Evolutionary conservation across 1,140 invertebrate genomes (phyloP), one percentile per base, ranked within the genome.

Genomic region (Drosophila truncata): DNA sequence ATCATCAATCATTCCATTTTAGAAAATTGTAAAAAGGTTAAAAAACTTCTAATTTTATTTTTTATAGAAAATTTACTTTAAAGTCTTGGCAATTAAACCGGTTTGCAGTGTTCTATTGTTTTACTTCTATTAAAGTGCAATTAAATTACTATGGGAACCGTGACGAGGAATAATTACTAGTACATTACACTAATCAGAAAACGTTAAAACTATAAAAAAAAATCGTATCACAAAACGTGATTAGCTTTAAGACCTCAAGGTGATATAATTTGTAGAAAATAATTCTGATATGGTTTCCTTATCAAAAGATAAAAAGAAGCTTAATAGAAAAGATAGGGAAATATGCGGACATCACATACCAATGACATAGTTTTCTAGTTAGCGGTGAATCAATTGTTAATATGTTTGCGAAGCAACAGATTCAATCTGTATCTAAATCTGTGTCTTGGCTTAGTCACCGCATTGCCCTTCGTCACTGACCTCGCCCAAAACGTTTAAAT

Each of bases 381-480:
- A n/a, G 16, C 10, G 11, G 11, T 76, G 72, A 76, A 76, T 76
- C 61, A 77, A 61, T 20, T 47, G 23, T 49, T 60, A 49, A 41
- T 37, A 42, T 71, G 62, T 63, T 63, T 50, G 41, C 46, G 23
- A 47, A 62, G 33, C 57, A 31, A 57, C 54, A 57, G 16, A 25
- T 57, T 35, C 16, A 46, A 49, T 41, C 46, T 29, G n/a, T 63
- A 35, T 54, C 55, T 42, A 55, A 50, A 9, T 60, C 42, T 41
- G 20, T 27, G 44, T 2, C 46, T 27, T 20, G 37, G 11, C 16
- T 73, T 70, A 74, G 13, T 72, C 69, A 72, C 20, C 14, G 35
- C 50, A 16, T 16, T 67, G 58, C 60, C 65, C 59, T 49, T 52
- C 59, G 44, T 64, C 52, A 86, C 83, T 87, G 84, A 87, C 83